Conservation (phyloP, 2,797 vertebrate species). For the Sebastes nivosus region DNA sequence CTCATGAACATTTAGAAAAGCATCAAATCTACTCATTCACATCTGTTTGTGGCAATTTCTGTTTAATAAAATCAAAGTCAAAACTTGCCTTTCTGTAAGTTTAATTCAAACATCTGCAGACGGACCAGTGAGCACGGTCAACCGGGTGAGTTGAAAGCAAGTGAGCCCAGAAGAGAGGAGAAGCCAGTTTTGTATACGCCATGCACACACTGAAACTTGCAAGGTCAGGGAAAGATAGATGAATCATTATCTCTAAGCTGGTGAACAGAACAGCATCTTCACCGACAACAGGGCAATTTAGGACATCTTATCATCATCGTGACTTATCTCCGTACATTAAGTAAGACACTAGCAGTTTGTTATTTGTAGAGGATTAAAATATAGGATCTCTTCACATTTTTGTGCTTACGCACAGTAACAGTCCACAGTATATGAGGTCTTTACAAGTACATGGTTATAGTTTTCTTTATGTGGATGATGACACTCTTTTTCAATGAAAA, state of each 20-base stretch:
- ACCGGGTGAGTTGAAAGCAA: not conserved
- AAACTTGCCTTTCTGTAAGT: not conserved
- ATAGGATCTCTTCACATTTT: not conserved
- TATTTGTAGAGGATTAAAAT: not conserved
- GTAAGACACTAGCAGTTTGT: not conserved
- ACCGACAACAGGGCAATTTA: not conserved
- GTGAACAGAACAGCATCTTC: not conserved
- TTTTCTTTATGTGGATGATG: not conserved
- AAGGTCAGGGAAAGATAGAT: not conserved
- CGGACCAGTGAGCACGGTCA: not conserved
- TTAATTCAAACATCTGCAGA: not conserved
- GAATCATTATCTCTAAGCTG: not conserved
- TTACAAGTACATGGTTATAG: too few species aligned
- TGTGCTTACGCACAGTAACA: too few species aligned
- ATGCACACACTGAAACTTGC: not conserved
- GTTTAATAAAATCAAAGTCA: not conserved
- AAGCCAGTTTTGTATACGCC: not conserved
- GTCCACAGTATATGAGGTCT: too few species aligned
- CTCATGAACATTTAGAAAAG: conserved; percentile 2
- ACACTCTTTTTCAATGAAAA: not conserved
- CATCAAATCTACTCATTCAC: conserved; percentile 3
- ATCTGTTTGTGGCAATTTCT: not conserved
- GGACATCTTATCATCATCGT: not conserved
- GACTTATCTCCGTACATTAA: not conserved
- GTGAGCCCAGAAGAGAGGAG: not conserved